Conservation (phyloP, 2,797 vertebrate genomes). For the Nannoperca australis region DNA sequence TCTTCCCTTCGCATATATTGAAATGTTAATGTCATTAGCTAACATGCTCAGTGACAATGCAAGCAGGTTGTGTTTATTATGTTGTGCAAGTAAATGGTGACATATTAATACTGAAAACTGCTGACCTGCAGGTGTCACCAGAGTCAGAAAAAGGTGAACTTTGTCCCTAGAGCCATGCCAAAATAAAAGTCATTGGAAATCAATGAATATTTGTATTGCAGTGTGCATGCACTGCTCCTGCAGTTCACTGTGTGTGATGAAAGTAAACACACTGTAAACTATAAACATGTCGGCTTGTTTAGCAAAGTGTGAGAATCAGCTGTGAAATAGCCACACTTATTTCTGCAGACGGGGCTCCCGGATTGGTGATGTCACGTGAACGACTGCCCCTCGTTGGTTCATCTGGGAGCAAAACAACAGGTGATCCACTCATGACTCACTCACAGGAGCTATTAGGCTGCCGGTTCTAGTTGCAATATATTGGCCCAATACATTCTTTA, state of each 20-base stretch:
- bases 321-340: not conserved
- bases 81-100: not conserved
- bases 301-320: not conserved
- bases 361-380: conserved; percentile 69
- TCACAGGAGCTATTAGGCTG: not conserved
- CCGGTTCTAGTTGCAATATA: not conserved
- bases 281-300: conserved; percentile 1
- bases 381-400: conserved; percentile 80
- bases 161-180: not conserved
- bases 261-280: not conserved
- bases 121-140: not conserved
- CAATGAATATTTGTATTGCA: not conserved
- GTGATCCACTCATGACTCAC: conserved; percentile 53
- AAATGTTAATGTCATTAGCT: no score
- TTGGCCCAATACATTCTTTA: no score
- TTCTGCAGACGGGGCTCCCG: conserved; percentile 38
- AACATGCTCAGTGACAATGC: not conserved
- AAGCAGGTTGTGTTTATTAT: not conserved
- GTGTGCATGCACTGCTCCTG: not conserved
- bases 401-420: conserved; percentile 71
- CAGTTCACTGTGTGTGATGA: not conserved
- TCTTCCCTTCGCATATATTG: no score
- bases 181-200: not conserved
- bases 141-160: not conserved
- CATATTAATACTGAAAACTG: not conserved